Base-by-base conservation (phyloP, 2,113 vertebrate species). In the Podarcis muralis region DNA sequence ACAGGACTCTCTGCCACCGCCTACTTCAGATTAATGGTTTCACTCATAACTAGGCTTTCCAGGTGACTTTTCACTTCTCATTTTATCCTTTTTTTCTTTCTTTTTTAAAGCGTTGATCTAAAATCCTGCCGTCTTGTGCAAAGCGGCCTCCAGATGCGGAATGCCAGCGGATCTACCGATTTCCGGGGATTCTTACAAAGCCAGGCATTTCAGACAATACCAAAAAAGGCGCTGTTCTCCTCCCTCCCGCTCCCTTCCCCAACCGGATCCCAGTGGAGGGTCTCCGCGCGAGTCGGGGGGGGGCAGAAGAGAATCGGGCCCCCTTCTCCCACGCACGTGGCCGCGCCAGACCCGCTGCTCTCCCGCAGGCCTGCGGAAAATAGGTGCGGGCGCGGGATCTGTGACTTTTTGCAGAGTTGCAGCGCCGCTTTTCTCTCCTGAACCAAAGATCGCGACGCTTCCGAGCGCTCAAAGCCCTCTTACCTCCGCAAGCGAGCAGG, bases 231-330 rank as follows among this genome's bases (percentile, higher is more conserved):
- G 18, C 18, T 0, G 4, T 62, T 62, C 16, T 43, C 13, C 30
- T 22, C 18, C 43, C 16, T 9, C 22, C 27, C 7, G 3, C 81
- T 7, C 37, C 65, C 12, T 8, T 15, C 27, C 48, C 12, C 18
- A 23, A 25, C 32, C 68, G 30, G 23, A 43, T 40, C 62, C 11
- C 48, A 53, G 48, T 11, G 48, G 11, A 13, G 18, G 16, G 6
- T 59, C 27, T 74, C 30, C 83, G 40, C 23, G 83, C 32, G n/a
- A 27, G 11, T 48, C 32, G 12, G 59, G 35, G 12, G 59, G 35
- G 27, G 59, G 16, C 18, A 43, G 27, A 77, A 77, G 20, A 35
- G 20, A 43, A 65, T n/a, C 72, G 87, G 85, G 94, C 92, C 95
- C 93, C 23, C 66, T 72, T 43, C 27, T 30, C 13, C 43, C 13